Evolutionary conservation across 2,113 vertebrate species (phyloP).

Genomic region (Pipa parva): DNA sequence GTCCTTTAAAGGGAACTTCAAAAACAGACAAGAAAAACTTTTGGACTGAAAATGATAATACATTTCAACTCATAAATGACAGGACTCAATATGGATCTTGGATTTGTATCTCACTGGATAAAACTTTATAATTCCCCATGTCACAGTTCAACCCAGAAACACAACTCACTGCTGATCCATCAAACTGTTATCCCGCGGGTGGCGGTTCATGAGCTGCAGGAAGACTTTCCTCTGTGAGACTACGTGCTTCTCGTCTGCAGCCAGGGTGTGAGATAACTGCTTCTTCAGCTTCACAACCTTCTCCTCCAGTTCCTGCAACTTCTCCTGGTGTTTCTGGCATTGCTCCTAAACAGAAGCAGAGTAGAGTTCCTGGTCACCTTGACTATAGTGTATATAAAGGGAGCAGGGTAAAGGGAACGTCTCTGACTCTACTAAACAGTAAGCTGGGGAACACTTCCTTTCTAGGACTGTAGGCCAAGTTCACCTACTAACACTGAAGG

Average conservation of each 20-base stretch:
- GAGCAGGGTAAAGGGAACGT: too few relatives aligned
- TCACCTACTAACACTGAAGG: too few relatives aligned
- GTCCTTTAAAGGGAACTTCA: too few relatives aligned
- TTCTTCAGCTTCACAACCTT: conserved; percentile 65
- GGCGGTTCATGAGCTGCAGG: conserved; percentile 62
- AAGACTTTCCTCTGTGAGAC: conserved; percentile 64
- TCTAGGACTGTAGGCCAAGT: too few relatives aligned
- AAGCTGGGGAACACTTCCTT: too few relatives aligned
- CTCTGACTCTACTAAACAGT: too few relatives aligned
- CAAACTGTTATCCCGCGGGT: conserved; percentile 49
- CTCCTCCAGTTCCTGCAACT: conserved; percentile 61
- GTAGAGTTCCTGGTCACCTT: not conserved
- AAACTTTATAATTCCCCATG: not conserved
- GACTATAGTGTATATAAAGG: too few relatives aligned
- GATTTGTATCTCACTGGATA: not conserved
- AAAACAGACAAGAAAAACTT: too few relatives aligned
- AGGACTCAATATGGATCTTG: too few relatives aligned
- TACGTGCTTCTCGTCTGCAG: conserved; percentile 65
- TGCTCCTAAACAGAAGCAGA: conserved; percentile 46
- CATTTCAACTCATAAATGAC: too few relatives aligned
- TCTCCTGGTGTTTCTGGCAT: conserved; percentile 64
- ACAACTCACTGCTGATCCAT: conserved; percentile 72
- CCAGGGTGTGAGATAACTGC: conserved; percentile 59
- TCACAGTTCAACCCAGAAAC: not conserved
- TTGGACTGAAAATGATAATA: too few relatives aligned